Percentiles rank a stretch among this genome's conserved stretches.
These are phyloP conservation scores for Rhynchonycteris naso DNA, from an alignment of 2,797 vertebrate genomes.

Conservation along the genomic window DNA sequence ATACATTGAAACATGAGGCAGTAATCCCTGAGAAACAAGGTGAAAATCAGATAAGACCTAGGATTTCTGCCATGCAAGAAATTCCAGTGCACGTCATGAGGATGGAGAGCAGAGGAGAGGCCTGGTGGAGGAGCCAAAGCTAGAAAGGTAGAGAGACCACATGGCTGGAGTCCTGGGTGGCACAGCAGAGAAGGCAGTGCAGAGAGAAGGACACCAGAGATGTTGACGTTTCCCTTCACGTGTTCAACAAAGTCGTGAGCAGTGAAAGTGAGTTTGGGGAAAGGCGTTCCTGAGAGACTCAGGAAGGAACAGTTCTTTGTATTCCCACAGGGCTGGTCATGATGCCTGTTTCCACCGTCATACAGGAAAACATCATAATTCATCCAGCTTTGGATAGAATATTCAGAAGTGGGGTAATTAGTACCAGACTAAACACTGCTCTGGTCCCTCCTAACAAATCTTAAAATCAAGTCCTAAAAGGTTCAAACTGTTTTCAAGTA, in stretches of 20 bases:
- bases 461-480: slow-evolving; percentile 27
- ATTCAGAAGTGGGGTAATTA: not conserved
- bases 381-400: not conserved
- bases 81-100: not conserved
- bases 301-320: not conserved
- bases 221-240: not conserved
- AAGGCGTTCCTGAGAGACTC: not conserved
- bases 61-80: not conserved
- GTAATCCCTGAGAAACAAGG: not conserved
- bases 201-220: not conserved
- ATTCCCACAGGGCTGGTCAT: not conserved
- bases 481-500: not conserved
- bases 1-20: not conserved
- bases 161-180: not conserved
- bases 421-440: not conserved
- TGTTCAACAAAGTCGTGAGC: not conserved
- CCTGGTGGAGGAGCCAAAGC: not conserved
- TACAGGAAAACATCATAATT: not conserved
- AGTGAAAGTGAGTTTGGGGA: not conserved
- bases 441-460: not conserved
- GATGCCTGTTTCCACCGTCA: not conserved
- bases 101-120: not conserved
- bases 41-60: not conserved
- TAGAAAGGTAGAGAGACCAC: not conserved
- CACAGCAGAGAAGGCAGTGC: not conserved